Evolutionary conservation across 2,113 vertebrate species (phyloP), one percentile per base, ranked within the genome.

Genomic region (Passer montanus): DNA sequence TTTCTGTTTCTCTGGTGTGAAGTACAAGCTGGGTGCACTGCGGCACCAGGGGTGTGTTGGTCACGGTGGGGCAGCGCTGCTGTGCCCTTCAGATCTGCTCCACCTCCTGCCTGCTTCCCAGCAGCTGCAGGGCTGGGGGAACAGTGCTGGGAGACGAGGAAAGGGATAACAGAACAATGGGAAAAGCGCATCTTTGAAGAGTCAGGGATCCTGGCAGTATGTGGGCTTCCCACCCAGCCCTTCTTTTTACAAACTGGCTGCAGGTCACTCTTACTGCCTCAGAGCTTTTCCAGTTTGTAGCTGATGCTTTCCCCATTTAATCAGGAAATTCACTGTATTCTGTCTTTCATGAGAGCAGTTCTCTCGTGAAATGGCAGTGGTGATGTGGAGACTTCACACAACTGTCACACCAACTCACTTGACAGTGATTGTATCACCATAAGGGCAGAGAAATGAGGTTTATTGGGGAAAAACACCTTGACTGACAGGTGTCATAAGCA

Each of bases 11-110:
- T 47, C 4, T 13, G 7, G 20, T 26, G 64, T 30, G 60, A 52
- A 27, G 18, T 22, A 6, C 3, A 14, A 60, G 30, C 28, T 80
- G 13, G 2, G 4, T 63, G 56, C 21, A 2, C 11, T 37, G 58
- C 28, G 46, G 59, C 47, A 39, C 2, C 12, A 13, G n/a, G 18
- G 12, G 4, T 27, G 23, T 66, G 63, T 30, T 44, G 52, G 41
- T 56, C 39, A 15, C 1, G 4, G 0, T 20, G 26, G 44, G 73
- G 28, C 67, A n/a, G 35, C 2, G 2, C 39, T 43, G 30, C 10
- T 31, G 6, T 8, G 6, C 19, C n/a, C 52, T 55, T 46, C 1
- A 11, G 22, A 6, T 18, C 9, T 46, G 22, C 24, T 23, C 44
- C 37, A 1, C 24, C 6, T 1, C 19, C 37, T n/a, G 24, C 27